phyloP scores from a whole-genome alignment of 2,888 invertebrate genomes.

The Machimus rusticus region DNA sequence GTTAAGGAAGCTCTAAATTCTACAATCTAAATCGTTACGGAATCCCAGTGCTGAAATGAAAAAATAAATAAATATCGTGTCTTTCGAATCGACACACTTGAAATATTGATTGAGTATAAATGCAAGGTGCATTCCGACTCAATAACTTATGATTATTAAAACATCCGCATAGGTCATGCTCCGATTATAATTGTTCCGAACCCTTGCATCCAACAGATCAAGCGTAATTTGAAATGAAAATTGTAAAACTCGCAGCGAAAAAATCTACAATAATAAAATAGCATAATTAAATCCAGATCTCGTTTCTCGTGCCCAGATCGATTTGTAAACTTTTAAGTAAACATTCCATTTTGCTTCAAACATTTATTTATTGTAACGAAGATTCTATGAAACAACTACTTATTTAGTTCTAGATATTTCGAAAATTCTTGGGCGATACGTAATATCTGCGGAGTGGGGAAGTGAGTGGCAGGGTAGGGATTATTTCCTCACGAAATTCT shows the following conservation, averaged over 20 bases:
- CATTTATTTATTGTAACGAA: background rate
- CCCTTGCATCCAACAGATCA: background rate
- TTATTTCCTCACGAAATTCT: background rate
- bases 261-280: background rate
- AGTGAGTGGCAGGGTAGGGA: background rate
- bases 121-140: background rate
- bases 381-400: background rate
- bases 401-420: no score
- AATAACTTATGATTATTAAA: background rate
- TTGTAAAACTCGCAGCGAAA: background rate
- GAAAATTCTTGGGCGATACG: no score
- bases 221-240: background rate
- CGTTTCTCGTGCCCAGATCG: background rate
- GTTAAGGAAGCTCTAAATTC: no score
- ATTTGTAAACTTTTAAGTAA: background rate
- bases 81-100: background rate
- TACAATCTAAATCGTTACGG: no score
- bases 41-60: background rate
- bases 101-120: background rate
- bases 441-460: no score
- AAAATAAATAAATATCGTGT: background rate
- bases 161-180: background rate
- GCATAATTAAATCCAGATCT: background rate
- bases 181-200: background rate
- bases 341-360: background rate